A percentile compares a stretch with the other conserved stretches of the same genome.
Evolutionary conservation across 2,888 invertebrate genomes (phyloP).

Genomic region (Apodemia duryi): DNA sequence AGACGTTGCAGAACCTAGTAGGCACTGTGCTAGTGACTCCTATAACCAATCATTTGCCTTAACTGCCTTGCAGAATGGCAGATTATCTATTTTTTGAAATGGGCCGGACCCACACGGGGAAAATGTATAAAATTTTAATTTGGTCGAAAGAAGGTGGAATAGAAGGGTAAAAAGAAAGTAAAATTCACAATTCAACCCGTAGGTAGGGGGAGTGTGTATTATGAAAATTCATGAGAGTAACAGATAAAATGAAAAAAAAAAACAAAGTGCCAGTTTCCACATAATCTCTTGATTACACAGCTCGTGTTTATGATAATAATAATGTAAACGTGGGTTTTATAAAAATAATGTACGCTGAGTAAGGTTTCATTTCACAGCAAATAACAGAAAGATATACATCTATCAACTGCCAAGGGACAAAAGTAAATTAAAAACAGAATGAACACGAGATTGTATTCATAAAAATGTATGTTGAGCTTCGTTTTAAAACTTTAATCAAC

Average conservation of each 20-base stretch:
- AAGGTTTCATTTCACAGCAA: not conserved
- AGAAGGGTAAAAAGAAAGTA: too few relatives aligned
- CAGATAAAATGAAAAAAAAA: not conserved
- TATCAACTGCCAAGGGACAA: constrained; percentile 8
- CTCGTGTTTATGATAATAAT: not conserved
- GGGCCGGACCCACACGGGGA: too few relatives aligned
- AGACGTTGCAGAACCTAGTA: too few relatives aligned
- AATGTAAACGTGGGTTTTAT: not conserved
- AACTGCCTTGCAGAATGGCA: too few relatives aligned
- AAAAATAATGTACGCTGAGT: not conserved
- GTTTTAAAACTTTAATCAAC: constrained; percentile 10
- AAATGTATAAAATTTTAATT: too few relatives aligned
- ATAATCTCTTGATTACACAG: not conserved
- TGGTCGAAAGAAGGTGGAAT: too few relatives aligned
- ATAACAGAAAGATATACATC: constrained; percentile 1
- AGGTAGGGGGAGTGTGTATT: too few relatives aligned
- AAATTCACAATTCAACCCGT: too few relatives aligned
- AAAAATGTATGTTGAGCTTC: constrained; percentile 7
- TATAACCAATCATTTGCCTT: too few relatives aligned
- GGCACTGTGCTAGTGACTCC: too few relatives aligned
- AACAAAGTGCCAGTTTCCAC: not conserved
- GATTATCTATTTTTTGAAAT: too few relatives aligned
- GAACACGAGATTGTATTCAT: constrained; percentile 6
- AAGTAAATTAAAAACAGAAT: constrained; percentile 6
- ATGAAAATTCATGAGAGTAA: too few relatives aligned